Percentiles rank a stretch among this genome's conserved stretches.
Evolutionary conservation across 1,140 invertebrate species (phyloP).

Genomic region (Brachionus manjavacas): DNA sequence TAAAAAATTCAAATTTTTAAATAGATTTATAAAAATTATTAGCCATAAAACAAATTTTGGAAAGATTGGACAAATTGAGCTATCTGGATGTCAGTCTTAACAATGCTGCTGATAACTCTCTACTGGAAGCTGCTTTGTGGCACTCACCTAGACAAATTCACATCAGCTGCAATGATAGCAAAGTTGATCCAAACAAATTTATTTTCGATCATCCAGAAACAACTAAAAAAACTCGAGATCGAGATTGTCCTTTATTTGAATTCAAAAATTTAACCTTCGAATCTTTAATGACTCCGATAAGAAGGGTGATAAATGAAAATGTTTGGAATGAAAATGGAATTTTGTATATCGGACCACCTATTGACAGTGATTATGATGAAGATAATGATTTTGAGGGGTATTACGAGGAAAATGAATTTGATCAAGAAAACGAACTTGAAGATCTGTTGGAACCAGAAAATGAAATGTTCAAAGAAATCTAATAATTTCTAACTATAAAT

Average conservation of each 20-base stretch:
- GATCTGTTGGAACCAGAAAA: background rate
- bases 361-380: background rate
- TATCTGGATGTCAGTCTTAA: background rate
- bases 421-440: background rate
- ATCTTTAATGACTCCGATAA: background rate
- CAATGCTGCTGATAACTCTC: background rate
- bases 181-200: constrained; percentile 26
- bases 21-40: background rate
- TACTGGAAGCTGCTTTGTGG: background rate
- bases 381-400: background rate
- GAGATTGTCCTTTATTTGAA: background rate
- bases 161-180: constrained; percentile 12
- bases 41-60: background rate
- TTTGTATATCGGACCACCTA: background rate
- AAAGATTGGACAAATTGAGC: background rate
- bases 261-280: constrained; percentile 9
- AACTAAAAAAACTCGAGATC: background rate
- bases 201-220: constrained; percentile 6
- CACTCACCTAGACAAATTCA: background rate
- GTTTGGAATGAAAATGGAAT: background rate
- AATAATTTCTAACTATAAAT: background rate
- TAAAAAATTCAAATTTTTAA: background rate
- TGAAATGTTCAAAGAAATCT: constrained; percentile 17
- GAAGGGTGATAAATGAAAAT: background rate
- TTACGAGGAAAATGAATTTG: background rate